A percentile compares a stretch with the other conserved stretches of the same genome.
These are phyloP conservation scores for Drosophila nebulosa DNA, from an alignment of 1,140 invertebrate genomes.

Conservation along the genomic window DNA sequence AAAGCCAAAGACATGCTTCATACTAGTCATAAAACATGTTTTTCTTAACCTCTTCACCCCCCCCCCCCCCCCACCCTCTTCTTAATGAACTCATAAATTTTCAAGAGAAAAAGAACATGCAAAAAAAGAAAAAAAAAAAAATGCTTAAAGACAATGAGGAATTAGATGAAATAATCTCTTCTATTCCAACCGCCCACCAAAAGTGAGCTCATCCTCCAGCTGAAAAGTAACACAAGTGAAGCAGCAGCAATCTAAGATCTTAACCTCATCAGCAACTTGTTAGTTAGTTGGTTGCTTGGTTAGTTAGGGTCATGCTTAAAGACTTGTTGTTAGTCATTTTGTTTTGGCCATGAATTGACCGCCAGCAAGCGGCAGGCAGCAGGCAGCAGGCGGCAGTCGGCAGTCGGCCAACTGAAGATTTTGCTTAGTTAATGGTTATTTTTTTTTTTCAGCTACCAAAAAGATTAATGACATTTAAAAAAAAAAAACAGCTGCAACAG, in stretches of 20 bases:
- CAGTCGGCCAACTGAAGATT: background rate
- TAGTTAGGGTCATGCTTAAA: background rate
- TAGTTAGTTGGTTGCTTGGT: too few relatives aligned
- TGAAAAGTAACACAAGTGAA: background rate
- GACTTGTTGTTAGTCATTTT: conserved; percentile 6
- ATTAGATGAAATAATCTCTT: conserved; percentile 7
- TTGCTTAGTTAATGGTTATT: background rate
- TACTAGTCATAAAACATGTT: conserved; percentile 12
- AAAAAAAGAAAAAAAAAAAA: too few relatives aligned
- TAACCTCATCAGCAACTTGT: background rate
- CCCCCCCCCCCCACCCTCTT: background rate
- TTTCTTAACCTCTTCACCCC: background rate
- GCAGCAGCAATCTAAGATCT: conserved; percentile 1
- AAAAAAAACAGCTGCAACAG: too few relatives aligned
- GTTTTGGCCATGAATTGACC: conserved; percentile 9
- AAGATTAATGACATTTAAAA: conserved; percentile 10
- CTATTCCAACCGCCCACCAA: background rate
- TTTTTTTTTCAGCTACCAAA: background rate
- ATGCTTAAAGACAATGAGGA: background rate
- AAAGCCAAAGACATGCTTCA: conserved; percentile 3
- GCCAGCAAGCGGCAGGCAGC: too few relatives aligned
- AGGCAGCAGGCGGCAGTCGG: too few relatives aligned
- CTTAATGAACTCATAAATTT: conserved; percentile 10
- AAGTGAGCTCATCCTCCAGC: background rate
- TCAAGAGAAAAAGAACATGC: background rate